These are phyloP conservation scores for Dissostichus mawsoni DNA, from an alignment of 2,113 vertebrate species.

Conservation along the genomic window DNA sequence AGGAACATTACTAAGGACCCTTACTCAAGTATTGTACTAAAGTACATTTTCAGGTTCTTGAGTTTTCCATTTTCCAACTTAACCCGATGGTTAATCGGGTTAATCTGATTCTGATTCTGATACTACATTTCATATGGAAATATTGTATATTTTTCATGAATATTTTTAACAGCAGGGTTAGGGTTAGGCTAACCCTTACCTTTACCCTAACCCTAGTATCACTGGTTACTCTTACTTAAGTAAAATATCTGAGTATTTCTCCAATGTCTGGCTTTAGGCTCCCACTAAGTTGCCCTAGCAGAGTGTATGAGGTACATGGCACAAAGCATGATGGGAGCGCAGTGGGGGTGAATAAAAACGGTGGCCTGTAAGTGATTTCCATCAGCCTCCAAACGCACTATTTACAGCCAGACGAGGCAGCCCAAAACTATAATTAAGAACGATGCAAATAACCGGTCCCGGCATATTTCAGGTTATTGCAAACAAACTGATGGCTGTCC, in stretches of 20 bases:
- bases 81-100: too few relatives aligned
- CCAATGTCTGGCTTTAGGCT: background rate
- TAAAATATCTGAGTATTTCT: too few relatives aligned
- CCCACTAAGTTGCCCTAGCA: constrained; percentile 1
- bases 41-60: too few relatives aligned
- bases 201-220: too few relatives aligned
- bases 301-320: constrained; percentile 26
- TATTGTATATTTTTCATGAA: too few relatives aligned
- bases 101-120: too few relatives aligned
- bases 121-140: too few relatives aligned
- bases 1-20: background rate
- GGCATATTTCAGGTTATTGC: constrained; percentile 73
- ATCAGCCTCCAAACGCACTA: constrained; percentile 61
- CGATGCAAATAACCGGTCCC: constrained; percentile 78
- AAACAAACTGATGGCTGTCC: constrained; percentile 65
- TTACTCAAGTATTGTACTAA: too few relatives aligned
- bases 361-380: constrained; percentile 61
- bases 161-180: too few relatives aligned
- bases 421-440: constrained; percentile 72
- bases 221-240: too few relatives aligned
- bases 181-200: too few relatives aligned
- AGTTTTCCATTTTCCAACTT: too few relatives aligned
- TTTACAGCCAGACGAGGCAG: constrained; percentile 47
- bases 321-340: constrained; percentile 39
- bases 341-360: constrained; percentile 48